These are phyloP conservation scores for Cyprinella venusta DNA, from an alignment of 2,797 vertebrate genomes.

Conservation along the genomic window DNA sequence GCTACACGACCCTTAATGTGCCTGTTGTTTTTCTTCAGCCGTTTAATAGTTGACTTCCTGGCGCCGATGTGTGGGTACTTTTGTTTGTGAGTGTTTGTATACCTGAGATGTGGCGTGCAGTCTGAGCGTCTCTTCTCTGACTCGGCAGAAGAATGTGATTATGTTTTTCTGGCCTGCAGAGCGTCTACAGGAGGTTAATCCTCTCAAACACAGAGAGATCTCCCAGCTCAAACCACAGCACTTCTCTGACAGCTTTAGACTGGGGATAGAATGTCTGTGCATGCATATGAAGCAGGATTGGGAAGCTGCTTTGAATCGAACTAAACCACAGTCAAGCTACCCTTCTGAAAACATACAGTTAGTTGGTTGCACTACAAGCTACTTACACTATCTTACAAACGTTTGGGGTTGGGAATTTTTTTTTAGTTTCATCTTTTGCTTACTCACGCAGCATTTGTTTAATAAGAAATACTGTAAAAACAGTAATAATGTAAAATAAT, in stretches of 20 bases:
- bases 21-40: not conserved
- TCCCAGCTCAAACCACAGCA: constrained; percentile 19
- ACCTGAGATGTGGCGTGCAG: constrained; percentile 6
- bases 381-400: not conserved
- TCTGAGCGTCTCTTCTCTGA: constrained; percentile 2
- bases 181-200: constrained; percentile 17
- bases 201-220: constrained; percentile 26
- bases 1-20: not conserved
- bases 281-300: not conserved
- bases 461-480: not conserved
- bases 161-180: constrained; percentile 23
- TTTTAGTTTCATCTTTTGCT: not conserved
- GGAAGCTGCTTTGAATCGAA: not conserved
- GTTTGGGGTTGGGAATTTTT: not conserved
- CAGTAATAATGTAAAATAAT: not conserved
- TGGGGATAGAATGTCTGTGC: not conserved
- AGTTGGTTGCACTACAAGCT: not conserved
- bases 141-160: not conserved
- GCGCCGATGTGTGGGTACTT: not conserved
- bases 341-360: not conserved
- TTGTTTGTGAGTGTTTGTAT: constrained; percentile 13
- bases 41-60: not conserved
- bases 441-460: not conserved
- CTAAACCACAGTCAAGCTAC: not conserved
- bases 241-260: constrained; percentile 13